phyloP scores from a whole-genome alignment of 2,888 invertebrate genomes.

The Pseudoips prasinana region DNA sequence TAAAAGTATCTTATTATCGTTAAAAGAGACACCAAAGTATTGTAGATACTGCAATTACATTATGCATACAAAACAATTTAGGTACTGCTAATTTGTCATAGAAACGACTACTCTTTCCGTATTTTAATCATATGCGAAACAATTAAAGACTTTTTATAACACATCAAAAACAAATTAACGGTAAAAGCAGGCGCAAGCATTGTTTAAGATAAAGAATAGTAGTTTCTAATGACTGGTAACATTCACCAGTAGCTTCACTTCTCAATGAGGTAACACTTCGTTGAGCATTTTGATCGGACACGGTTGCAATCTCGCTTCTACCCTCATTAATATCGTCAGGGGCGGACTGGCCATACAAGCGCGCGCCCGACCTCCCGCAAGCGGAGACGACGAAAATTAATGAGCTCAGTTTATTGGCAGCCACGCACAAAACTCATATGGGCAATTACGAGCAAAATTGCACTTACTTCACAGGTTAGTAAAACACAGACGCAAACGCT shows the following conservation, averaged over 20 bases:
- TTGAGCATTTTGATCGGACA: slow-evolving; percentile 72
- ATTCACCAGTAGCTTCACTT: slow-evolving; percentile 75
- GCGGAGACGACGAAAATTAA: slow-evolving; percentile 82
- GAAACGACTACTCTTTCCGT: slow-evolving; percentile 39
- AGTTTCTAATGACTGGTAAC: slow-evolving; percentile 48
- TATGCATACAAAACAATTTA: slow-evolving; percentile 46
- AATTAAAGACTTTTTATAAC: too few species aligned
- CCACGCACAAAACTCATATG: slow-evolving; percentile 82
- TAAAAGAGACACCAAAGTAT: slow-evolving; percentile 45
- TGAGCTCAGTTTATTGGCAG: slow-evolving; percentile 83
- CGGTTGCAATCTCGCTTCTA: slow-evolving; percentile 80
- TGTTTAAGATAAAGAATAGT: slow-evolving; percentile 44
- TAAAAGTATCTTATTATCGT: slow-evolving; percentile 4
- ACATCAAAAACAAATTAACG: too few species aligned
- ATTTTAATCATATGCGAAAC: not conserved
- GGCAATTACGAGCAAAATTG: slow-evolving; percentile 82
- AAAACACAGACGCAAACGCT: slow-evolving; percentile 76
- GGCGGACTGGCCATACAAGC: slow-evolving; percentile 83
- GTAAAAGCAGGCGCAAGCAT: too few species aligned
- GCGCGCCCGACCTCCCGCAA: slow-evolving; percentile 79
- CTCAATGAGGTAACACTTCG: slow-evolving; percentile 64
- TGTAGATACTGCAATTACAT: slow-evolving; percentile 57
- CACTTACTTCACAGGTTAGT: slow-evolving; percentile 83
- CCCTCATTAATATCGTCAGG: slow-evolving; percentile 83
- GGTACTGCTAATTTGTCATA: slow-evolving; percentile 43